Evolutionary conservation across 2,113 vertebrate species (phyloP).

Genomic region (Mohoua ochrocephala): DNA sequence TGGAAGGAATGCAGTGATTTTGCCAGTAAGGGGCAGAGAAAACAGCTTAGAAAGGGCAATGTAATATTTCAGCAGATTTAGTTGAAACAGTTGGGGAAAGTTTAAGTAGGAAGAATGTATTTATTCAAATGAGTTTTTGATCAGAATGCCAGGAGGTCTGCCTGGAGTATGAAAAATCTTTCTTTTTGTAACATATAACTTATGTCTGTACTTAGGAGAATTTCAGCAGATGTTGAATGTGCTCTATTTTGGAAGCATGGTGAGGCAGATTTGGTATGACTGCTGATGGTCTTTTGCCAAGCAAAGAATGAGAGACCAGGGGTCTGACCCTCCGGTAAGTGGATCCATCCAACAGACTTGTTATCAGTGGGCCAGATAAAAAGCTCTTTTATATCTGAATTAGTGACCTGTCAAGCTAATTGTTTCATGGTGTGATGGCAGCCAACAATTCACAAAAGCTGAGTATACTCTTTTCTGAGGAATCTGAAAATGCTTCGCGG

Average conservation of each 20-base stretch:
- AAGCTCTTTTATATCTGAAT: neutral
- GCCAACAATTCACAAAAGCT: neutral
- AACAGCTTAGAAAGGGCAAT: slow-evolving; percentile 2
- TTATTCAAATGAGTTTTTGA: slow-evolving; percentile 31
- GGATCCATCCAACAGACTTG: neutral
- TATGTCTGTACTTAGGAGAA: neutral
- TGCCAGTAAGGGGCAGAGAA: neutral
- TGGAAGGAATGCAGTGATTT: slow-evolving; percentile 19
- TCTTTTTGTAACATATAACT: neutral
- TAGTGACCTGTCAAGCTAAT: slow-evolving; percentile 21
- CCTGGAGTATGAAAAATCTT: neutral
- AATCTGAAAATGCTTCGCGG: neutral
- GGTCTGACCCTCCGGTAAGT: neutral
- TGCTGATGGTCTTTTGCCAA: neutral
- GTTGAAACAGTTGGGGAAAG: neutral
- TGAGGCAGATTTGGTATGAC: neutral
- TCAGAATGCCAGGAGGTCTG: neutral
- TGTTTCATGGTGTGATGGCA: neutral
- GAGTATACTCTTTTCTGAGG: neutral
- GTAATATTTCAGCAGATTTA: neutral
- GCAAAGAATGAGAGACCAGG: neutral
- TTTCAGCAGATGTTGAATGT: neutral
- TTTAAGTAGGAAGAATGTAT: slow-evolving; percentile 3
- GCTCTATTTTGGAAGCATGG: neutral
- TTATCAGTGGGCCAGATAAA: neutral